Percentiles rank a stretch among this genome's conserved stretches.
Conservation (phyloP, 2,888 invertebrate genomes). For the Nomada ruficornis region DNA sequence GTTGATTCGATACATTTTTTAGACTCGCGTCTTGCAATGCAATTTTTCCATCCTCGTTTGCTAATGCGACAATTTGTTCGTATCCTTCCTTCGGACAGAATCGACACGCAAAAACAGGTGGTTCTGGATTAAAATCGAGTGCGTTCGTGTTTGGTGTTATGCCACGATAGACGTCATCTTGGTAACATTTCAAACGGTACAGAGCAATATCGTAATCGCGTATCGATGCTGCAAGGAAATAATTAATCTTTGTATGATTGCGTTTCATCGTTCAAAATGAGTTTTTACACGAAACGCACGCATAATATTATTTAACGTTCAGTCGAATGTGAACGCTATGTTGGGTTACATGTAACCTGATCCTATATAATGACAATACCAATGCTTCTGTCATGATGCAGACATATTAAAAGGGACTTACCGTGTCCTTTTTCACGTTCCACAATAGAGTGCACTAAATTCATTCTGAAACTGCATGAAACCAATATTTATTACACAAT, state of each 20-base stretch:
- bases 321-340: not conserved
- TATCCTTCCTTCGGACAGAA: conserved; percentile 89
- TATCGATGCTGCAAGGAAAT: conserved; percentile 70
- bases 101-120: conserved; percentile 92
- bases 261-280: not conserved
- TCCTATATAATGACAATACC: not conserved
- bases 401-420: conserved; percentile 62
- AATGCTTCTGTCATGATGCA: conserved; percentile 4
- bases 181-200: conserved; percentile 87
- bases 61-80: conserved; percentile 91
- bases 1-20: conserved; percentile 62
- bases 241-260: not conserved
- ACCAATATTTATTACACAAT: conserved; percentile 36
- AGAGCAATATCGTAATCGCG: conserved; percentile 88
- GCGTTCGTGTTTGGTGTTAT: conserved; percentile 85
- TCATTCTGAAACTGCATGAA: conserved; percentile 74
- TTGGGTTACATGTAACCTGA: conserved; percentile 52
- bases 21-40: conserved; percentile 84
- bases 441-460: conserved; percentile 73
- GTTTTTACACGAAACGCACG: not conserved
- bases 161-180: conserved; percentile 88
- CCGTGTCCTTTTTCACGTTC: conserved; percentile 78
- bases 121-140: conserved; percentile 87
- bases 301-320: not conserved
- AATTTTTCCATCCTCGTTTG: conserved; percentile 93